A percentile compares a stretch with the other conserved stretches of the same genome.
These are phyloP conservation scores for Magallana ariakensis DNA, from an alignment of 1,140 invertebrate species.

Conservation along the genomic window DNA sequence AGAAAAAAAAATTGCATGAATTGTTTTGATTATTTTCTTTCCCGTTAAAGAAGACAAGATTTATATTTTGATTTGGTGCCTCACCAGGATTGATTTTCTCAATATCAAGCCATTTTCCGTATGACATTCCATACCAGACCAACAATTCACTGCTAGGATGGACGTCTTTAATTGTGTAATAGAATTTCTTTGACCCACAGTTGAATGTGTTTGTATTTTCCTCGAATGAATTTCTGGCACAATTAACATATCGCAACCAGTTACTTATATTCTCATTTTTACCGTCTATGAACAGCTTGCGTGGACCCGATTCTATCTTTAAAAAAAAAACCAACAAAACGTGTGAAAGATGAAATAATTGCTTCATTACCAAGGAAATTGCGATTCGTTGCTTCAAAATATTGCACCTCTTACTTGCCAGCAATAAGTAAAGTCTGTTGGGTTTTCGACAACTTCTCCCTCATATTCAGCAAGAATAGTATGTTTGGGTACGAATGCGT, in stretches of 20 bases:
- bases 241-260: conserved; percentile 1
- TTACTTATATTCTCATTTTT: conserved; percentile 1
- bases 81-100: conserved; percentile 11
- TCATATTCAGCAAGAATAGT: conserved; percentile 7
- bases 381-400: background rate
- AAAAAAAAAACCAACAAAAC: too few species aligned
- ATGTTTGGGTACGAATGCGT: background rate
- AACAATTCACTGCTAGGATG: background rate
- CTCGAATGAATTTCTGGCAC: conserved; percentile 17
- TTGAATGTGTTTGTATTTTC: conserved; percentile 17
- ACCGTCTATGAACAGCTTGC: background rate
- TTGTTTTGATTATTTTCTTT: background rate
- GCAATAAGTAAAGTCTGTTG: background rate
- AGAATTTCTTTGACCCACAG: conserved; percentile 20
- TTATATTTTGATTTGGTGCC: background rate
- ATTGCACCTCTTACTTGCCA: background rate
- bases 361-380: too few species aligned
- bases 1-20: background rate
- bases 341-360: too few species aligned
- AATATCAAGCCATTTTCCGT: conserved; percentile 9
- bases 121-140: conserved; percentile 2
- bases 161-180: conserved; percentile 2
- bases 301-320: background rate
- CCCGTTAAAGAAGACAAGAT: background rate
- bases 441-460: background rate